Conservation (phyloP, 2,888 invertebrate species). For the Serripes groenlandicus region DNA sequence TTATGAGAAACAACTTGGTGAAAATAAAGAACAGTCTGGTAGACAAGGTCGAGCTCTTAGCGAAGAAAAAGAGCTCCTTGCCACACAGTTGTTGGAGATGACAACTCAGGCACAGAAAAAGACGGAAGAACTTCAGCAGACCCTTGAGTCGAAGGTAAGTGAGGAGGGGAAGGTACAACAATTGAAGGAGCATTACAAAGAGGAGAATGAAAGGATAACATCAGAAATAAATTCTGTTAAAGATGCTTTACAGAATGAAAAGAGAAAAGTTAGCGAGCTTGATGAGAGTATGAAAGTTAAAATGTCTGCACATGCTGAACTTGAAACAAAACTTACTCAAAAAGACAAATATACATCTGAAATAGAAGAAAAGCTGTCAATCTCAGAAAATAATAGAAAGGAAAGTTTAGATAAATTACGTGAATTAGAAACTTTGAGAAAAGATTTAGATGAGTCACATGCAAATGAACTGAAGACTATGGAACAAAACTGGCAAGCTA, state of each 20-base stretch:
- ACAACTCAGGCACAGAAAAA: constrained; percentile 70
- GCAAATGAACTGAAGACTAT: constrained; percentile 63
- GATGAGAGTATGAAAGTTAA: constrained; percentile 17
- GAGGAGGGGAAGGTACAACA: constrained; percentile 67
- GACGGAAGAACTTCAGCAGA: constrained; percentile 70
- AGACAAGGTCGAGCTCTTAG: constrained; percentile 69
- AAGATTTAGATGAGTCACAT: constrained; percentile 63
- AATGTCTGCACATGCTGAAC: background rate
- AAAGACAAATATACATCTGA: constrained; percentile 25
- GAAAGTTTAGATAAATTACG: constrained; percentile 12
- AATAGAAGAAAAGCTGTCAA: constrained; percentile 19
- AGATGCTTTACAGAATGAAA: constrained; percentile 23
- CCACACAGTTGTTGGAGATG: constrained; percentile 75
- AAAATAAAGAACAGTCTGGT: constrained; percentile 72
- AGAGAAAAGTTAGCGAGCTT: constrained; percentile 27
- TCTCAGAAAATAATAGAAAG: constrained; percentile 28
- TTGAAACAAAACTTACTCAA: constrained; percentile 17
- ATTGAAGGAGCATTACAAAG: constrained; percentile 35
- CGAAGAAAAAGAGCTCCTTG: constrained; percentile 75
- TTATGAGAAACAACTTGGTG: constrained; percentile 79
- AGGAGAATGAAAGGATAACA: constrained; percentile 34
- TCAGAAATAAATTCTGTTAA: constrained; percentile 21
- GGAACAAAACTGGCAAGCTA: constrained; percentile 72
- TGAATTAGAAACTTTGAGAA: constrained; percentile 60
- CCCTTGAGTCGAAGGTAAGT: constrained; percentile 71